A percentile compares a stretch with the other conserved stretches of the same genome.
Conservation (phyloP, 64 coral and sea anemone species). For the Dendronephthya gigantea region DNA sequence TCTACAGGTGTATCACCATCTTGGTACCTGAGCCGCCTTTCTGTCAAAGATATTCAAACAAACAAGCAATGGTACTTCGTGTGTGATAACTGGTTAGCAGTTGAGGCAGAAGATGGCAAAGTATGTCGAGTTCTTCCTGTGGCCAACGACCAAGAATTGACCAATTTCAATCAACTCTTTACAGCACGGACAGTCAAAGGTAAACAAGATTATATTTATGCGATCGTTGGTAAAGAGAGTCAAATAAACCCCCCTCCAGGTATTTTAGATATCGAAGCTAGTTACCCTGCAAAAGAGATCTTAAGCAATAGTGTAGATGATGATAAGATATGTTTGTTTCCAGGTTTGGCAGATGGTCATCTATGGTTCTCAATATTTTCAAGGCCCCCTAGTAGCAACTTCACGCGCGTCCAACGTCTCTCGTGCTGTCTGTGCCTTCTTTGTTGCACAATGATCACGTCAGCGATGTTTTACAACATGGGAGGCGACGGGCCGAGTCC, state of each 20-base stretch:
- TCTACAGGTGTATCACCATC: not conserved
- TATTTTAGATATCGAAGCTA: too few relatives aligned
- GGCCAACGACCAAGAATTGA: constrained; percentile 59
- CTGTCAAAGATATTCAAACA: constrained; percentile 57
- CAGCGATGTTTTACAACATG: constrained; percentile 23
- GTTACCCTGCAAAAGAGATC: too few relatives aligned
- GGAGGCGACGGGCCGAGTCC: constrained; percentile 17
- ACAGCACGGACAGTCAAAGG: constrained; percentile 59
- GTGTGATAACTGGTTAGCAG: constrained; percentile 73
- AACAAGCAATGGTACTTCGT: constrained; percentile 61
- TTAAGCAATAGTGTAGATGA: too few relatives aligned
- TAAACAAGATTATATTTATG: too few relatives aligned
- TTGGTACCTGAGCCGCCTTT: constrained; percentile 44
- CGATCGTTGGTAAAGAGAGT: too few relatives aligned
- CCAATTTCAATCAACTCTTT: constrained; percentile 65
- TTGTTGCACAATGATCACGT: constrained; percentile 67
- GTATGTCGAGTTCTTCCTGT: constrained; percentile 67
- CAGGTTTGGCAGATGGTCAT: too few relatives aligned
- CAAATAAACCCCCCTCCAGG: too few relatives aligned
- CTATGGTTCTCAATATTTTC: not conserved
- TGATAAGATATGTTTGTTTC: too few relatives aligned
- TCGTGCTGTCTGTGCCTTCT: not conserved
- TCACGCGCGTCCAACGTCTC: too few relatives aligned
- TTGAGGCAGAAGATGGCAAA: constrained; percentile 13
- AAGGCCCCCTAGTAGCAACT: constrained; percentile 17